Percentiles rank a stretch among this genome's conserved stretches.
Conservation (phyloP, 1,140 invertebrate genomes). For the Paracyclopina nana region DNA sequence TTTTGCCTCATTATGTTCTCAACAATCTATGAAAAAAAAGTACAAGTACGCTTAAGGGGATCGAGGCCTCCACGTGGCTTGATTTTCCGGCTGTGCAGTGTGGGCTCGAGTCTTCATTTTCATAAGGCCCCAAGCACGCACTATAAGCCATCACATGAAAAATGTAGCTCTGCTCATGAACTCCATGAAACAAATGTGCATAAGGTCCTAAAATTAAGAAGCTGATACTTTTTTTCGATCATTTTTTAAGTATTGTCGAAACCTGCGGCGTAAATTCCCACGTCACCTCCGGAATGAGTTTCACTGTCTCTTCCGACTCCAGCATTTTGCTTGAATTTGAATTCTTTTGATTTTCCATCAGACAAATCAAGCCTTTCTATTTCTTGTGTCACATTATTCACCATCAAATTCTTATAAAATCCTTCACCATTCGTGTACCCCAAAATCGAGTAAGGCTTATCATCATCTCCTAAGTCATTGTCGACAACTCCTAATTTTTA, state of each 20-base stretch:
- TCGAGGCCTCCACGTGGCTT: too few species aligned
- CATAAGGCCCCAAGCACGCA: too few species aligned
- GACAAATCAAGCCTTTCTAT: constrained; percentile 29
- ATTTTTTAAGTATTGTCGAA: too few species aligned
- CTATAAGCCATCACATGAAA: constrained; percentile 57
- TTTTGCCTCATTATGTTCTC: too few species aligned
- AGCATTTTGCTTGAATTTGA: constrained; percentile 49
- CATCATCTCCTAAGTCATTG: constrained; percentile 28
- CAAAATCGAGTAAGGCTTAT: constrained; percentile 52
- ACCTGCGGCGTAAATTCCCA: constrained; percentile 61
- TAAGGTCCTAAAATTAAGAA: too few species aligned
- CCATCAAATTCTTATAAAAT: too few species aligned
- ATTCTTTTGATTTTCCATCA: constrained; percentile 35
- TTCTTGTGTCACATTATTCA: constrained; percentile 27
- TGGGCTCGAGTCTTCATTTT: too few species aligned
- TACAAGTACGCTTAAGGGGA: too few species aligned
- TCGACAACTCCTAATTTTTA: too few species aligned
- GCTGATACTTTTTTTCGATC: too few species aligned
- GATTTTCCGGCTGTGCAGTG: too few species aligned
- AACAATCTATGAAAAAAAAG: too few species aligned
- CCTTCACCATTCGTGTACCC: constrained; percentile 65
- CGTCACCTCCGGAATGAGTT: constrained; percentile 60
- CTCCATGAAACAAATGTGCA: constrained; percentile 64
- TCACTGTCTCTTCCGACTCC: constrained; percentile 39
- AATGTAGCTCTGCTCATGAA: constrained; percentile 79